Evolutionary conservation across 1,140 invertebrate genomes (phyloP), one percentile per base, ranked within the genome.

Genomic region (Heterodera schachtii): DNA sequence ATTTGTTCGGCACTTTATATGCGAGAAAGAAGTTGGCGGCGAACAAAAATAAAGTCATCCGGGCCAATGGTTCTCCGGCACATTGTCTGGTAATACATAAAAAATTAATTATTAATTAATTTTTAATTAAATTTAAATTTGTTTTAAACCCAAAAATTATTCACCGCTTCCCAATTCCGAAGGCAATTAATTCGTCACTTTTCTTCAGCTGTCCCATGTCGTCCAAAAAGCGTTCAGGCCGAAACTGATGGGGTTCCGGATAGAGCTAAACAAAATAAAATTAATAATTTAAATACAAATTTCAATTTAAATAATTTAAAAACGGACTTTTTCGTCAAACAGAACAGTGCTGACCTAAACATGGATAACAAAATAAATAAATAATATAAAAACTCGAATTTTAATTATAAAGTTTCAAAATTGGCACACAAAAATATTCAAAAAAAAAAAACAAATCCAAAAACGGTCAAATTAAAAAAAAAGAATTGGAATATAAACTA

Each of bases 221-320:
- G 69, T 81, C 80, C 44, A 81, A 21, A 81, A 49, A 81, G 3
- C 80, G 44, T 73, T 81, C 80, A 16, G 80, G 80, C 8, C 67
- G 16, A 73, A 81, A 81, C 3, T 3, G 11, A 19, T 49, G 19
- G 2, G 80, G 80, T 47, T 81, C 47, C 31, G 75, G 77, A 69
- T 67, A 81, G 47, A 81, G 60, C 47, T 80, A 43, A 75, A 31
- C 21, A 73, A 2, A n/a, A 16, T 16, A 75, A 21, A 9, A 57
- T 21, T 21, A 49, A n/a, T n/a, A n/a, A n/a, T 49, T 49, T 49
- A 6, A 75, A 5, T 70, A 46, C 46, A 4, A 71, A 43, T 71
- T 71, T 43, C 0, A 47, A 43, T 8, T 43, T 7, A 7, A 43
- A 71, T 71, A 47, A 52, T 52, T 52, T 8, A 1, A 52, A 6